phyloP scores from a whole-genome alignment of 1,140 invertebrate genomes.

The Paramacrobiotus metropolitanus region DNA sequence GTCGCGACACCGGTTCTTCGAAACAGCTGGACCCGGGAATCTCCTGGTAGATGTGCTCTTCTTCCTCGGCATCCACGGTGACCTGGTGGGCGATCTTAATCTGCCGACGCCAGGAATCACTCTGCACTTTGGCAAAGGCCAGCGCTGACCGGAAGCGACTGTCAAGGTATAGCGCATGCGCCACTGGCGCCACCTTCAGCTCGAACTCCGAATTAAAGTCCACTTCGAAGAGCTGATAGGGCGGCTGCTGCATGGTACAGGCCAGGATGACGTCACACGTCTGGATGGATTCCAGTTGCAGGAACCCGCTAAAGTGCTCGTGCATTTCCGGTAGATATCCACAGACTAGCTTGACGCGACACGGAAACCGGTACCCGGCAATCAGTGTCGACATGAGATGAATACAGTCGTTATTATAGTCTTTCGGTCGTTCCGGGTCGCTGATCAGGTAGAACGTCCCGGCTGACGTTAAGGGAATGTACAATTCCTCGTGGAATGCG shows the following conservation, averaged over 20 bases:
- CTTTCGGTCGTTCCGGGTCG: background rate
- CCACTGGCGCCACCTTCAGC: background rate
- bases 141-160: background rate
- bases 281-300: background rate
- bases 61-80: background rate
- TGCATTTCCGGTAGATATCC: background rate
- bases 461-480: background rate
- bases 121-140: background rate
- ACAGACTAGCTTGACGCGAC: background rate
- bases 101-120: background rate
- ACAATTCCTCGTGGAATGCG: background rate
- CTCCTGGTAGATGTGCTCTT: background rate
- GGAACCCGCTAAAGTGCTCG: background rate
- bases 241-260: background rate
- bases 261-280: background rate
- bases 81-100: background rate
- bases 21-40: background rate
- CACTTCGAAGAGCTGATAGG: constrained; percentile 1
- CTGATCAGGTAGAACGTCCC: background rate
- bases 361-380: background rate
- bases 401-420: background rate
- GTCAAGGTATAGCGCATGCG: background rate
- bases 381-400: background rate
- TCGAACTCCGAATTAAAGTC: background rate
- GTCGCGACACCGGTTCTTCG: background rate